phyloP scores from a whole-genome alignment of 2,888 invertebrate genomes.

The Pomacea canaliculata region DNA sequence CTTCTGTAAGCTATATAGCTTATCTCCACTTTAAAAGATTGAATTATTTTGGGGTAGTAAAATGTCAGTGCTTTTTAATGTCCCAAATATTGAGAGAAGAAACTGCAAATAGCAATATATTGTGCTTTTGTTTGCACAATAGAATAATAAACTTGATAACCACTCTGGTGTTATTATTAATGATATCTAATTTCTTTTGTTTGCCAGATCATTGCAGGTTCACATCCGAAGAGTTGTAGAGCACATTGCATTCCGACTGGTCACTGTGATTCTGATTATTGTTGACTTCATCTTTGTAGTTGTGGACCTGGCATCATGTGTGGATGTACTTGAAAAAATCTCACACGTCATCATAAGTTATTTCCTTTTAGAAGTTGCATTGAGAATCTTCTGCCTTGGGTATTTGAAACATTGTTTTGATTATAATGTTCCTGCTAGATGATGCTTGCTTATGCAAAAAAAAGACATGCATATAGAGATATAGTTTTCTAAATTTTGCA shows the following conservation, averaged over 20 bases:
- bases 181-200: too few species aligned
- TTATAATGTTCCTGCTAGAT: background rate
- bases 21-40: too few species aligned
- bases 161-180: too few species aligned
- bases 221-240: constrained; percentile 43
- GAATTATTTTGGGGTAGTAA: background rate
- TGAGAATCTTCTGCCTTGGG: constrained; percentile 70
- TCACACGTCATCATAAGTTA: constrained; percentile 69
- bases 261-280: constrained; percentile 61
- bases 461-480: too few species aligned
- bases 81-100: background rate
- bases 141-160: too few species aligned
- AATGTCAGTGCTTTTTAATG: background rate
- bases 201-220: too few species aligned
- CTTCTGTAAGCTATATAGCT: too few species aligned
- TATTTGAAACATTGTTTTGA: constrained; percentile 43
- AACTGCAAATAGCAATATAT: too few species aligned
- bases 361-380: constrained; percentile 69
- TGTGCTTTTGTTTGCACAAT: too few species aligned
- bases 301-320: constrained; percentile 51
- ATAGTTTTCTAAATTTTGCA: too few species aligned
- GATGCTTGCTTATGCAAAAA: too few species aligned
- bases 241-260: constrained; percentile 56
- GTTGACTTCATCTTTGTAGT: constrained; percentile 61
- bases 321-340: constrained; percentile 56